A percentile compares a stretch with the other conserved stretches of the same genome.
Conservation (phyloP, 2,888 invertebrate genomes). For the Synanthedon tipuliformis region DNA sequence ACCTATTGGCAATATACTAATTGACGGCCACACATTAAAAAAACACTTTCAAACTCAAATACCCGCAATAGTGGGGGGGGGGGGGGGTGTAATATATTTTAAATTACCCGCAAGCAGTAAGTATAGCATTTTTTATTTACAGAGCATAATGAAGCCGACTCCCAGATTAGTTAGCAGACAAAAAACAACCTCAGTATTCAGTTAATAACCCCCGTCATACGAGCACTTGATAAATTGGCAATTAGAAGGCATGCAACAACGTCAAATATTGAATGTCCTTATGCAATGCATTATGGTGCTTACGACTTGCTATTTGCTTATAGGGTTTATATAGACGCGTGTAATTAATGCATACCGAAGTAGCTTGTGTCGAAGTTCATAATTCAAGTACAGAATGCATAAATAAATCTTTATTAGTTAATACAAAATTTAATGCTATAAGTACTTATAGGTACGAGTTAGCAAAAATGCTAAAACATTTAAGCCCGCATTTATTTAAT, state of each 20-base stretch:
- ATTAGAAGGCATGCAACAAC: conserved; percentile 4
- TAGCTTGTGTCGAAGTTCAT: background rate
- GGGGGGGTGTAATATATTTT: no score
- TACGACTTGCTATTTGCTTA: background rate
- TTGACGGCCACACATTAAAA: no score
- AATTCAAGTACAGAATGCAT: background rate
- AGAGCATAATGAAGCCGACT: background rate
- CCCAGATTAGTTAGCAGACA: background rate
- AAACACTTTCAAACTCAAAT: no score
- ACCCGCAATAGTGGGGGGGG: no score
- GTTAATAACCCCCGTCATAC: conserved; percentile 14
- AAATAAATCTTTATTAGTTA: background rate
- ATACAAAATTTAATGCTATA: no score
- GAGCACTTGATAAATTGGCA: conserved; percentile 12
- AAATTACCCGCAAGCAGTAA: no score
- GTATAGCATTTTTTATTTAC: no score
- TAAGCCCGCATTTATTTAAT: background rate
- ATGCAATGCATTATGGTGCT: background rate
- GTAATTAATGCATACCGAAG: background rate
- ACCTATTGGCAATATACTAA: no score
- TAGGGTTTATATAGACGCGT: background rate
- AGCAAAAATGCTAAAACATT: background rate
- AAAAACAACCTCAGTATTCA: conserved; percentile 9
- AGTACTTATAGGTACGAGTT: no score
- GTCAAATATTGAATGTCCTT: background rate